These are phyloP conservation scores for Montifringilla adamsi DNA, from an alignment of 2,113 vertebrate species.

Conservation along the genomic window DNA sequence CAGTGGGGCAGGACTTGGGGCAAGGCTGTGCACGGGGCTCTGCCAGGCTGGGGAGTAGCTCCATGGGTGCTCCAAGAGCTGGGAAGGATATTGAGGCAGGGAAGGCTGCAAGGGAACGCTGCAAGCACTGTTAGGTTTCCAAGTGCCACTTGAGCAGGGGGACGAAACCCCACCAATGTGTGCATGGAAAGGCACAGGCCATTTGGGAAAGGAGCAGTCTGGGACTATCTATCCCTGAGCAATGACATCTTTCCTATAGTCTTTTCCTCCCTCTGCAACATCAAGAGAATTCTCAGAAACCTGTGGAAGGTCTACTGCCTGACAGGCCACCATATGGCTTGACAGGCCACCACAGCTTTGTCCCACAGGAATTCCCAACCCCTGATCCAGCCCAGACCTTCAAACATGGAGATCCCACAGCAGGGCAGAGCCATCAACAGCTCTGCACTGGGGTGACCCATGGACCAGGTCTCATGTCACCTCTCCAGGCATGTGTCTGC, in stretches of 20 bases:
- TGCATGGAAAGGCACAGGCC: background rate
- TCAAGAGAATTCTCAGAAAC: background rate
- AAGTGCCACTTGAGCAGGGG: accelerated
- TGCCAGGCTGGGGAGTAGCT: background rate
- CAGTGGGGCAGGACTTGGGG: background rate
- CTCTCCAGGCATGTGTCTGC: accelerated
- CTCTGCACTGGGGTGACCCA: accelerated
- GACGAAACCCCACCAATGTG: accelerated
- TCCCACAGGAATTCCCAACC: background rate
- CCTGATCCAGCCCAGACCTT: background rate
- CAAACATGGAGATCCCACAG: background rate
- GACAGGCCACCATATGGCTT: accelerated
- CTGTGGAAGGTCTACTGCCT: background rate
- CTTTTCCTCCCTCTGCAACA: background rate
- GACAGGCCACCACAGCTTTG: background rate
- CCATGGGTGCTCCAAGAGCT: background rate
- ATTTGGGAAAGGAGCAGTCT: background rate
- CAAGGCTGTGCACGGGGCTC: background rate
- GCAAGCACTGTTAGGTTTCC: accelerated
- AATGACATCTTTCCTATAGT: accelerated
- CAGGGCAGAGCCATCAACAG: background rate
- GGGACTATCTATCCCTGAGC: background rate
- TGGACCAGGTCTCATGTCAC: accelerated
- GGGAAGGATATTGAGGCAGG: background rate
- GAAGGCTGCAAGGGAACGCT: background rate